Evolutionary conservation across 1,140 invertebrate species (phyloP), one percentile per base, ranked within the genome.

Genomic region (Leucophenga varia): DNA sequence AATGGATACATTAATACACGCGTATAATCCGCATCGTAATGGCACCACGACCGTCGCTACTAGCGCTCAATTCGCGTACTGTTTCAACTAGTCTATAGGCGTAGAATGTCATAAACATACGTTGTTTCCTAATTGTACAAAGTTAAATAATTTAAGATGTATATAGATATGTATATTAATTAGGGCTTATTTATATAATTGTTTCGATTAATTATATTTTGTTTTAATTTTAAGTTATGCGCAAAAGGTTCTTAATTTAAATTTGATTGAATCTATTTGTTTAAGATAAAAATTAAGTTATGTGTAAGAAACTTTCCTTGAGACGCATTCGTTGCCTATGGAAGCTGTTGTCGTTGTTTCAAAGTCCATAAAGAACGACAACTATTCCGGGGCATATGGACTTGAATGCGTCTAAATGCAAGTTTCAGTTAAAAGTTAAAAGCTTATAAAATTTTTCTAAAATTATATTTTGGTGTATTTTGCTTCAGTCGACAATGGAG

Each of bases 1-100:
- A 67, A 70, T 70, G 65, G 65, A 70, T 70, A 70, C 65, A 67
- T 60, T 70, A 70, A 70, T 70, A 61, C 65, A 70, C 67, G 65
- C 65, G 65, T 70, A 70, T 65, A 67, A 67, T 63, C 59, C 67
- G 16, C 65, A 70, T 70, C 65, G 65, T 58, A 70, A 70, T 45
- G 43, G 48, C 21, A 46, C 49, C 34, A n/a, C n/a, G n/a, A n/a
- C n/a, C n/a, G n/a, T n/a, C n/a, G 57, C n/a, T n/a, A n/a, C 54
- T 41, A 70, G 60, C 36, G 48, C 59, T 5, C 65, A 70, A 46
- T 70, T 70, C 30, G 65, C 61, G 39, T 70, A 63, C 49, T 70
- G 65, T 22, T 70, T 70, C 34, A 70, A 70, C 36, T 70, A 51
- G 36, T 25, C 16, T 2, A 13, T 22, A 22, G 13, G n/a, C 45